A percentile compares a stretch with the other conserved stretches of the same genome.
Evolutionary conservation across 2,113 vertebrate genomes (phyloP).

Genomic region (Xerus inauris): DNA sequence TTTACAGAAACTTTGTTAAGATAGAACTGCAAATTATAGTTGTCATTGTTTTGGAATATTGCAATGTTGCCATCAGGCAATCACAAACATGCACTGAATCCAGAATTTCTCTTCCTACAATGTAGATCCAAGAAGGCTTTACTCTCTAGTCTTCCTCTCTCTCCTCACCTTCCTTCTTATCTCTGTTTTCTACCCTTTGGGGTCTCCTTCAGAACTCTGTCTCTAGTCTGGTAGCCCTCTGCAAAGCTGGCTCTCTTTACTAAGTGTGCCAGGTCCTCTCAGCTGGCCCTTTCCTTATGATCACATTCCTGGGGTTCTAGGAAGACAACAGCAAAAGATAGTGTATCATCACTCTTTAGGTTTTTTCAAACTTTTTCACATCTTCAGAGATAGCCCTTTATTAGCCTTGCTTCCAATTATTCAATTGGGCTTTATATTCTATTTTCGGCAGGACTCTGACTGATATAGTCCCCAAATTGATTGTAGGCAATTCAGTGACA

Average conservation of each 20-base stretch:
- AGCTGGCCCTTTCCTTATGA: not conserved
- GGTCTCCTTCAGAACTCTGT: not conserved
- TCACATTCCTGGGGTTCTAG: not conserved
- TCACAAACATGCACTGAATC: not conserved
- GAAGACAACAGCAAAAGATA: not conserved
- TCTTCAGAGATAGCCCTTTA: not conserved
- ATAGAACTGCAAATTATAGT: not conserved
- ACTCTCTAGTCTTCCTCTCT: not conserved
- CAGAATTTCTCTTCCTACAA: not conserved
- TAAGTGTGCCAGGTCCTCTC: not conserved
- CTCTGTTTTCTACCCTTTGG: not conserved
- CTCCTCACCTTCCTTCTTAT: not conserved
- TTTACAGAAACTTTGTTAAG: not conserved
- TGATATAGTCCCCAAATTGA: not conserved
- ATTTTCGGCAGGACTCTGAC: not conserved
- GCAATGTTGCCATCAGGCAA: not conserved
- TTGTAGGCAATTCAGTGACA: not conserved
- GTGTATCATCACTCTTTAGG: not conserved
- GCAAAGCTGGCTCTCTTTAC: not conserved
- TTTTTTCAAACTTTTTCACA: not conserved
- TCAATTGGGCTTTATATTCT: not conserved
- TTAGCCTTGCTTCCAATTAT: not conserved
- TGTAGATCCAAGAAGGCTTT: not conserved
- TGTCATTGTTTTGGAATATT: not conserved
- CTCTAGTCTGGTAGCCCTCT: not conserved